Evolutionary conservation across 2,888 invertebrate genomes (phyloP).

Genomic region (Rhamnusium bicolor): DNA sequence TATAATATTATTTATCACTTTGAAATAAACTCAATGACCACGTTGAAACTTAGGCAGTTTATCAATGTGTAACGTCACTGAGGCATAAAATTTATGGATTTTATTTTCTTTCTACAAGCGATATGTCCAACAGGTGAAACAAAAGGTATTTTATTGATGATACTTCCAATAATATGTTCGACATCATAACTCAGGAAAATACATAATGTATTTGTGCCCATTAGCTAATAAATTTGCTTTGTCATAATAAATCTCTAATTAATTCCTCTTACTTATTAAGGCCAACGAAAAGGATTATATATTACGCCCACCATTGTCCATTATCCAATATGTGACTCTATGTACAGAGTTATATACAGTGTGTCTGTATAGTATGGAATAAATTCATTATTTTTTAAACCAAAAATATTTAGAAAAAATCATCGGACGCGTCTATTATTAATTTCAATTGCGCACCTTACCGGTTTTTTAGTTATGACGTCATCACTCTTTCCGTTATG

Average conservation of each 20-base stretch:
- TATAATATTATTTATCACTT: not conserved
- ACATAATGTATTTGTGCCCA: not conserved
- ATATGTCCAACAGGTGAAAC: not conserved
- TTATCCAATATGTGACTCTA: too few species aligned
- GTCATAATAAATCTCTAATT: not conserved
- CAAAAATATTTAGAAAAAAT: too few species aligned
- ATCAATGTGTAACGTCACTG: not conserved
- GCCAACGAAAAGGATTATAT: too few species aligned
- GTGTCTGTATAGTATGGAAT: too few species aligned
- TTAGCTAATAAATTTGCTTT: not conserved
- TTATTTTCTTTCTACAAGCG: not conserved
- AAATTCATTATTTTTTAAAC: too few species aligned
- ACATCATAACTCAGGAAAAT: not conserved
- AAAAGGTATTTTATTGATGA: constrained; percentile 9
- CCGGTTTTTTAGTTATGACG: too few species aligned
- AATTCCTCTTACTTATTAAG: not conserved
- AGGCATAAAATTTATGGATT: not conserved
- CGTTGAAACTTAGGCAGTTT: not conserved
- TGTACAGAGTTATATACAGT: too few species aligned
- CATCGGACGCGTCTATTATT: too few species aligned
- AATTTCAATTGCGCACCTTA: too few species aligned
- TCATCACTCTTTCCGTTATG: too few species aligned
- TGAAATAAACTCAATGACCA: not conserved
- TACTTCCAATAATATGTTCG: not conserved
- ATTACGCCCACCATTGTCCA: too few species aligned